Conservation (phyloP, 2,888 invertebrate species). For the Hirudinaria manillensis region DNA sequence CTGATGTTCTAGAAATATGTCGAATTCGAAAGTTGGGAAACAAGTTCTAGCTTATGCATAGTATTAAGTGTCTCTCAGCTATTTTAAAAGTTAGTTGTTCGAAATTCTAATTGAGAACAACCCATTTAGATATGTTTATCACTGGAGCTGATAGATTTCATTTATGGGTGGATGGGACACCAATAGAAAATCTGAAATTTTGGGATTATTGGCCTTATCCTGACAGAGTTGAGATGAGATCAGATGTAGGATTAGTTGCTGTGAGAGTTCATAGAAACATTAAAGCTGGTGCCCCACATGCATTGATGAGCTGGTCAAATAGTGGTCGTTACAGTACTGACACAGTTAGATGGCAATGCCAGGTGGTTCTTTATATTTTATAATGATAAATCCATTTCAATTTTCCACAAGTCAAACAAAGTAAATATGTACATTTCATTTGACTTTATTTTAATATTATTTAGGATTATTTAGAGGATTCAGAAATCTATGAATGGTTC, state of each 20-base stretch:
- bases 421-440: too few species aligned
- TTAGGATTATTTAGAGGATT: background rate
- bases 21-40: too few species aligned
- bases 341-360: background rate
- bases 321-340: conserved; percentile 4
- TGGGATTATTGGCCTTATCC: conserved; percentile 26
- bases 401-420: too few species aligned
- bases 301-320: conserved; percentile 5
- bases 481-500: conserved; percentile 4
- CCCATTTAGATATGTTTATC: conserved; percentile 14
- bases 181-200: background rate
- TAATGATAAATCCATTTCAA: too few species aligned
- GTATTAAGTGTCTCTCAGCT: too few species aligned
- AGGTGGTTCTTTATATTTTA: background rate
- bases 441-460: too few species aligned
- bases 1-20: too few species aligned
- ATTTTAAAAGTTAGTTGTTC: too few species aligned
- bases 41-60: too few species aligned
- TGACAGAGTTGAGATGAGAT: conserved; percentile 17
- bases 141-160: conserved; percentile 3
- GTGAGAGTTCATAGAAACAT: background rate
- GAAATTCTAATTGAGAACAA: too few species aligned
- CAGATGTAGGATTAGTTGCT: conserved; percentile 15
- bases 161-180: conserved; percentile 20
- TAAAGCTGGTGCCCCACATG: background rate